Conservation (phyloP, 1,140 invertebrate genomes). For the Sesamia nonagrioides region DNA sequence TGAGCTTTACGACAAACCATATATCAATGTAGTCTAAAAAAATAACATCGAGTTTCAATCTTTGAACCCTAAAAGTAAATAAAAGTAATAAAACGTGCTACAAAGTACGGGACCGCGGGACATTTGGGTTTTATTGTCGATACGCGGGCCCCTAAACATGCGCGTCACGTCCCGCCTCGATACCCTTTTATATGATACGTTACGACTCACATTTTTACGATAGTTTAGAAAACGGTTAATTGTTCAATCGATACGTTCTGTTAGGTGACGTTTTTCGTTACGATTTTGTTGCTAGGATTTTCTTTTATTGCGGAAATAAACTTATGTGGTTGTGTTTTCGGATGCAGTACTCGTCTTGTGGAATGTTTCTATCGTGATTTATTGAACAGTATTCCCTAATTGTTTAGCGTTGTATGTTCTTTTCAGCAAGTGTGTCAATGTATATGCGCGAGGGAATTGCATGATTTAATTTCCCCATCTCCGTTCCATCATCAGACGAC, state of each 20-base stretch:
- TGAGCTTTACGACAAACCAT: conserved; percentile 6
- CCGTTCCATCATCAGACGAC: no score
- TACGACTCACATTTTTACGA: conserved; percentile 15
- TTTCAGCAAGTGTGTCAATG: no score
- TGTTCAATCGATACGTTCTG: background rate
- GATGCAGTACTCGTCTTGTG: background rate
- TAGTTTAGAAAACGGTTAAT: conserved; percentile 37
- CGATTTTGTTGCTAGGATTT: background rate
- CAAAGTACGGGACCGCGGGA: conserved; percentile 33
- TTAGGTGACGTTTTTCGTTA: conserved; percentile 1
- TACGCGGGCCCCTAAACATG: conserved; percentile 24
- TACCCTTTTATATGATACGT: conserved; percentile 30
- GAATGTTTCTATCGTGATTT: no score
- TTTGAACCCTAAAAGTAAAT: conserved; percentile 44
- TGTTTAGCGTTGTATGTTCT: no score
- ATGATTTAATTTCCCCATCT: no score
- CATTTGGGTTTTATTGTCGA: conserved; percentile 40
- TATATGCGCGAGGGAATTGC: no score
- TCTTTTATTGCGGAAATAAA: background rate
- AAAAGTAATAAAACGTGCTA: conserved; percentile 43
- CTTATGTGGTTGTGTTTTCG: background rate
- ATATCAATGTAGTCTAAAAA: conserved; percentile 22
- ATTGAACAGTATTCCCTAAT: no score
- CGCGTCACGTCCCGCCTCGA: conserved; percentile 27
- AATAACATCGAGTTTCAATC: conserved; percentile 43